phyloP scores from a whole-genome alignment of 2,888 invertebrate genomes.

The Eumerus sabulonum region DNA sequence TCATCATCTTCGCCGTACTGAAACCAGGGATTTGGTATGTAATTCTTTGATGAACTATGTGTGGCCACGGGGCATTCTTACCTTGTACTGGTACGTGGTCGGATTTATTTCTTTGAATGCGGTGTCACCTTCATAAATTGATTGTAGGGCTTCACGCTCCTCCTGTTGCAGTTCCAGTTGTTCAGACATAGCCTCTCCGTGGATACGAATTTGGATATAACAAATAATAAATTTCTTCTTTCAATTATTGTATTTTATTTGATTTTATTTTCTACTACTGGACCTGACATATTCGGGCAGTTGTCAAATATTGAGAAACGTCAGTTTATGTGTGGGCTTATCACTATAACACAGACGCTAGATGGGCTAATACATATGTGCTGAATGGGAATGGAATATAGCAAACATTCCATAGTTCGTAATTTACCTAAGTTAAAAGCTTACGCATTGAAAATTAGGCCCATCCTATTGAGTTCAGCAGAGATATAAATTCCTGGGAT shows the following conservation, averaged over 20 bases:
- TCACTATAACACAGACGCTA: no score
- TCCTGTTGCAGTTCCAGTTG: slow-evolving; percentile 87
- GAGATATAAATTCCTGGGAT: no score
- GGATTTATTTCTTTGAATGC: slow-evolving; percentile 89
- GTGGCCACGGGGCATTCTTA: slow-evolving; percentile 75
- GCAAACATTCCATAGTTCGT: no score
- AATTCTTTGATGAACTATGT: neutral
- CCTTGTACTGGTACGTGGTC: slow-evolving; percentile 94
- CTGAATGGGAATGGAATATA: no score
- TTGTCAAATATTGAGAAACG: slow-evolving; percentile 5
- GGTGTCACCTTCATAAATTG: slow-evolving; percentile 96
- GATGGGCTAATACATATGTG: no score
- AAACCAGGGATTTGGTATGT: slow-evolving; percentile 72
- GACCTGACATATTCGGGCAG: slow-evolving; percentile 48
- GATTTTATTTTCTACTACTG: slow-evolving; percentile 12
- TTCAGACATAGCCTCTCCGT: slow-evolving; percentile 80
- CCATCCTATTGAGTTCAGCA: no score
- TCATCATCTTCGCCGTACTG: slow-evolving; percentile 90
- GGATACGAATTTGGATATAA: slow-evolving; percentile 20
- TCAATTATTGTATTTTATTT: slow-evolving; percentile 31
- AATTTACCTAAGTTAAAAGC: no score
- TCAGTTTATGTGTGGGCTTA: neutral
- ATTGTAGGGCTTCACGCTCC: slow-evolving; percentile 92
- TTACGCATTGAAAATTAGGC: no score
- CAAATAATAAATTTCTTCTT: neutral